A percentile compares a stretch with the other conserved stretches of the same genome.
Evolutionary conservation across 2,888 invertebrate species (phyloP).

Genomic region (Agrypnus murinus): DNA sequence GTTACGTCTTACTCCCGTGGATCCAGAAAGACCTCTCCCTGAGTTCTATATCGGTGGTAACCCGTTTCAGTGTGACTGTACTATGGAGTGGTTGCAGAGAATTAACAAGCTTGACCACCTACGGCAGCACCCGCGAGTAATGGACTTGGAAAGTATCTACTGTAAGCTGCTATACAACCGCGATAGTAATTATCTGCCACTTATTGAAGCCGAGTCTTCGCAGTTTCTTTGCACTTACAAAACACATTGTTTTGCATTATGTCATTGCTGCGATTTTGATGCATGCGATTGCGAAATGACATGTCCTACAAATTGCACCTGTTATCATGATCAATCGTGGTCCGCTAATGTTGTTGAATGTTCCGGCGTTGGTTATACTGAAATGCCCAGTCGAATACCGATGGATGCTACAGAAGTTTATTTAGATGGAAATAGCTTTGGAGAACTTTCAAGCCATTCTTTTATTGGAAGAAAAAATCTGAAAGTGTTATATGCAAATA

Average conservation of each 20-base stretch:
- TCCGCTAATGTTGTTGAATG: slow-evolving; percentile 95
- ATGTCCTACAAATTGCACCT: slow-evolving; percentile 94
- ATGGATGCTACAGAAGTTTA: slow-evolving; percentile 97
- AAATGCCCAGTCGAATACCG: slow-evolving; percentile 90
- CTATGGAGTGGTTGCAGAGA: slow-evolving; percentile 95
- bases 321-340: slow-evolving; percentile 96
- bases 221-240: slow-evolving; percentile 95
- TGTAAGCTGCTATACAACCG: slow-evolving; percentile 91
- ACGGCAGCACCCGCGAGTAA: slow-evolving; percentile 90
- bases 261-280: slow-evolving; percentile 97
- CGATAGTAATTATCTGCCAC: slow-evolving; percentile 87
- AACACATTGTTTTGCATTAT: slow-evolving; percentile 94
- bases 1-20: slow-evolving; percentile 86
- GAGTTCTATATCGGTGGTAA: slow-evolving; percentile 96
- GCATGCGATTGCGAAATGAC: slow-evolving; percentile 98
- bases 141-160: slow-evolving; percentile 92
- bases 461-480: slow-evolving; percentile 95
- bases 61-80: slow-evolving; percentile 95
- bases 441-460: slow-evolving; percentile 89
- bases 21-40: slow-evolving; percentile 83
- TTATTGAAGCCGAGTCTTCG: slow-evolving; percentile 89
- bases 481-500: slow-evolving; percentile 90
- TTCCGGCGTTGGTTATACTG: slow-evolving; percentile 85
- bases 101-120: slow-evolving; percentile 89
- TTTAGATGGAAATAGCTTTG: slow-evolving; percentile 93